Conservation (phyloP, 1,140 invertebrate genomes). For the Pentalonia nigronervosa region DNA sequence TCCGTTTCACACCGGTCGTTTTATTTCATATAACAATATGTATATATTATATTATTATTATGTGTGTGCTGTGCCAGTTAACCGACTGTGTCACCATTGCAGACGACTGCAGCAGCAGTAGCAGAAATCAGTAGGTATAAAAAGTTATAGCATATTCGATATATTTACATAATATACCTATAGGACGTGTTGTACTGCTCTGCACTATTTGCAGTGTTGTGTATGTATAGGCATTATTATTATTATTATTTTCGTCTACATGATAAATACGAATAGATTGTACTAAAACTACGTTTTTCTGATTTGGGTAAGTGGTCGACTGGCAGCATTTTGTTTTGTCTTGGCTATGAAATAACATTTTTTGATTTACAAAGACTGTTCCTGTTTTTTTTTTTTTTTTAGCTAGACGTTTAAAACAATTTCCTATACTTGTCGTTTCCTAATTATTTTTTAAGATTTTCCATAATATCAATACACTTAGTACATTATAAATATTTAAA, state of each 20-base stretch:
- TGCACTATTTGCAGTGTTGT: not conserved
- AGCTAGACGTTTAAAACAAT: not conserved
- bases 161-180: too few species aligned
- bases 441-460: not conserved
- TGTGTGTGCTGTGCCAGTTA: too few species aligned
- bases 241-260: not conserved
- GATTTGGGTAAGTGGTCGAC: not conserved
- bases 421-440: not conserved
- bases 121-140: too few species aligned
- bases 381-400: not conserved
- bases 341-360: not conserved
- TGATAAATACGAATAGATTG: not conserved
- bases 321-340: not conserved
- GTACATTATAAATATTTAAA: not conserved
- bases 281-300: not conserved
- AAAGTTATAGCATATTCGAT: too few species aligned
- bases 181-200: too few species aligned
- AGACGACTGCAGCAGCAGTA: too few species aligned
- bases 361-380: not conserved
- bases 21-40: not conserved
- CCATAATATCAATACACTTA: not conserved
- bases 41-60: too few species aligned
- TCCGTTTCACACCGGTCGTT: slow-evolving; percentile 1
- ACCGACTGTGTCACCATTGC: too few species aligned
- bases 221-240: not conserved